These are phyloP conservation scores for Scatophagus argus DNA, from an alignment of 2,113 vertebrate genomes.

Conservation along the genomic window DNA sequence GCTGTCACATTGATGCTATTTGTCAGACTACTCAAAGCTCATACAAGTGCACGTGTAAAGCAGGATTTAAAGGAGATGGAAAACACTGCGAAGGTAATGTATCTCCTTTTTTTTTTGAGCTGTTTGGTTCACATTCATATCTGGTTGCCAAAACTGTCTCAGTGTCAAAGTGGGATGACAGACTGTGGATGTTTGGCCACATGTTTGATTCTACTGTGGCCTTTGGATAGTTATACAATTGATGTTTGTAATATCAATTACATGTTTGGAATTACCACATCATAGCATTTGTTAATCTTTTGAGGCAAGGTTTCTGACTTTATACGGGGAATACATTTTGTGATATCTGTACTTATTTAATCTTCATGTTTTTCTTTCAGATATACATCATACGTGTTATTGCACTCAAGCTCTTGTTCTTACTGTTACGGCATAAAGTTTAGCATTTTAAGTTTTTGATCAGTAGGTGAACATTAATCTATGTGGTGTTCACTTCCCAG, in stretches of 20 bases:
- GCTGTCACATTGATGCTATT: slow-evolving; percentile 95
- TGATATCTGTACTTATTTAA: background rate
- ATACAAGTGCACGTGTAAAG: slow-evolving; percentile 95
- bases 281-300: background rate
- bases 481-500: slow-evolving; percentile 80
- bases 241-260: background rate
- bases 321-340: no score
- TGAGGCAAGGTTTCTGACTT: background rate
- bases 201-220: background rate
- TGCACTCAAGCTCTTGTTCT: background rate
- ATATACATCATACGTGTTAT: background rate
- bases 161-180: background rate
- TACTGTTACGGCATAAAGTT: background rate
- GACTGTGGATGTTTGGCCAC: background rate
- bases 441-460: background rate
- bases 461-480: slow-evolving; percentile 62
- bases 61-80: slow-evolving; percentile 94
- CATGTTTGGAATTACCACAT: background rate
- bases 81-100: slow-evolving; percentile 83
- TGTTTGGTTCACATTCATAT: background rate
- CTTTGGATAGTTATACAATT: background rate
- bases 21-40: slow-evolving; percentile 93
- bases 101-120: slow-evolving; percentile 2
- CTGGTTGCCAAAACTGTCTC: background rate
- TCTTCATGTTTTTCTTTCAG: background rate